A percentile compares a stretch with the other conserved stretches of the same genome.
Conservation (phyloP, 2,888 invertebrate species). For the Apantesis nais region DNA sequence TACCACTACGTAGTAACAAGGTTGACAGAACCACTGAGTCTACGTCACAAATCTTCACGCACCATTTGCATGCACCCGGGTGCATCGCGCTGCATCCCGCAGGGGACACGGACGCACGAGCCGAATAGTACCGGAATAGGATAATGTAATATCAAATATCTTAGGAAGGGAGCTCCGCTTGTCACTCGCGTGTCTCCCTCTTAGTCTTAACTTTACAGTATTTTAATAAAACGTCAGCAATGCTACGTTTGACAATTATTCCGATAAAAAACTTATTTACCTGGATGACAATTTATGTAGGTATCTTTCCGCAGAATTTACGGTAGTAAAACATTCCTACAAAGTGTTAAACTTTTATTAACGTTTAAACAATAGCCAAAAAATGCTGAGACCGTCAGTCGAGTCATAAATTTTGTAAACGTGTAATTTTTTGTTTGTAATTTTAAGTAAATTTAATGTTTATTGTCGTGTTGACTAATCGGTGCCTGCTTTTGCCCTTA, state of each 20-base stretch:
- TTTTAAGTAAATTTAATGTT: conserved; percentile 68
- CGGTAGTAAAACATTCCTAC: conserved; percentile 63
- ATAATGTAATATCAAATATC: conserved; percentile 81
- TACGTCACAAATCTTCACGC: conserved; percentile 80
- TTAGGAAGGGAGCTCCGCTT: conserved; percentile 61
- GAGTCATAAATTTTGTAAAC: conserved; percentile 74
- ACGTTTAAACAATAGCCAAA: conserved; percentile 72
- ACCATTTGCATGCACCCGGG: conserved; percentile 81
- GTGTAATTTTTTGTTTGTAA: conserved; percentile 72
- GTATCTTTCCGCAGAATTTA: conserved; percentile 56
- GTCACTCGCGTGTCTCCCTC: conserved; percentile 25
- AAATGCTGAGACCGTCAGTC: conserved; percentile 66
- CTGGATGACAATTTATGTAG: conserved; percentile 21
- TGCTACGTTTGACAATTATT: conserved; percentile 6
- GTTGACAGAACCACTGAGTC: conserved; percentile 59
- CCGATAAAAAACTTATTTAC: conserved; percentile 23
- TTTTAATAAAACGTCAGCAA: conserved; percentile 12
- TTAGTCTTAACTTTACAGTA: conserved; percentile 17
- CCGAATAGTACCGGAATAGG: conserved; percentile 74
- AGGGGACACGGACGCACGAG: conserved; percentile 33
- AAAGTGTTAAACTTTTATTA: conserved; percentile 80
- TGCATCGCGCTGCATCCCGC: conserved; percentile 69
- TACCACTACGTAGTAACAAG: conserved; percentile 61
- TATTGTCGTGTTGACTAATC: conserved; percentile 80
- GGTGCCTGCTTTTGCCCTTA: conserved; percentile 62